Evolutionary conservation across 2,113 vertebrate genomes (phyloP).

Genomic region (Globicephala melas): DNA sequence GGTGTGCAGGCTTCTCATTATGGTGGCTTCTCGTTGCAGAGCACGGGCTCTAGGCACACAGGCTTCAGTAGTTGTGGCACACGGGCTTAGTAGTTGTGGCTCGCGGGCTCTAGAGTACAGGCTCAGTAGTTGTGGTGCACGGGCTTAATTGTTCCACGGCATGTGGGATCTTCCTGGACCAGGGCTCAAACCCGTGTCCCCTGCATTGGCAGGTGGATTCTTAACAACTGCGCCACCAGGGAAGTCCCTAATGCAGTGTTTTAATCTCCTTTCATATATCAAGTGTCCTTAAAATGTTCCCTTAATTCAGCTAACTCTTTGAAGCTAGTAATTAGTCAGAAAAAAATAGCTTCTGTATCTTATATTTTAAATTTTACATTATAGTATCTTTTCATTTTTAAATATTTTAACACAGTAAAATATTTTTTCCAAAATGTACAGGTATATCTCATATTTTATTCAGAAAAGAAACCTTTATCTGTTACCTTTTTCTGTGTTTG

Average conservation of each 20-base stretch:
- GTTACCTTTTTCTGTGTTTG: not conserved
- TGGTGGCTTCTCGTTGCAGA: fast-evolving
- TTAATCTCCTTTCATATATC: not conserved
- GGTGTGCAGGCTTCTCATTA: too few relatives aligned
- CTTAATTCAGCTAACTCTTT: not conserved
- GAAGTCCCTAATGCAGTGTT: not conserved
- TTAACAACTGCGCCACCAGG: too few relatives aligned
- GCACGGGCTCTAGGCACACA: too few relatives aligned
- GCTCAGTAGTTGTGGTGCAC: too few relatives aligned
- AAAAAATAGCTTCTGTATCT: not conserved
- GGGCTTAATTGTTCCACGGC: too few relatives aligned
- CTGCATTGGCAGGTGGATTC: too few relatives aligned
- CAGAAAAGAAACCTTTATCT: not conserved
- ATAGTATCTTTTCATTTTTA: not conserved
- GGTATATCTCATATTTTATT: not conserved
- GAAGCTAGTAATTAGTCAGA: not conserved
- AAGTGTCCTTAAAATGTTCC: not conserved
- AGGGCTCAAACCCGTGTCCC: too few relatives aligned
- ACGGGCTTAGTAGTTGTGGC: too few relatives aligned
- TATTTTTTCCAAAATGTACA: not conserved
- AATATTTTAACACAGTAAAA: not conserved
- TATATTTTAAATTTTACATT: not conserved
- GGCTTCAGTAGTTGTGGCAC: too few relatives aligned
- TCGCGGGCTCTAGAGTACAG: too few relatives aligned
- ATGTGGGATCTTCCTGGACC: too few relatives aligned